Evolutionary conservation across 2,888 invertebrate genomes (phyloP).

Genomic region (Oeneis ivallda): DNA sequence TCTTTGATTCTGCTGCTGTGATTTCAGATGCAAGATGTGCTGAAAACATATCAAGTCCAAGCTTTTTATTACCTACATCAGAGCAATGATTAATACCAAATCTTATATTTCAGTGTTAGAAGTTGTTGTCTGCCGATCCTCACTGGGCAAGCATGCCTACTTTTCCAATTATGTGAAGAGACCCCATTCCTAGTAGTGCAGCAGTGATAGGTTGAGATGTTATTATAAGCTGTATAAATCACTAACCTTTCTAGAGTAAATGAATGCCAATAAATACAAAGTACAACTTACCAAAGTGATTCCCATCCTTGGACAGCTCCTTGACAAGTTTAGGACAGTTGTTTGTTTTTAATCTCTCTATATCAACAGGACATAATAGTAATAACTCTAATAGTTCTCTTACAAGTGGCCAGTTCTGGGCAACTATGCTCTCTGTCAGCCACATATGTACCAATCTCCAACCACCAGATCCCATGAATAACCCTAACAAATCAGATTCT

Average conservation of each 20-base stretch:
- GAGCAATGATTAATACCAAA: not conserved
- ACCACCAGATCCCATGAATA: conserved; percentile 95
- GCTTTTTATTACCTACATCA: not conserved
- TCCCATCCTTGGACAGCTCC: conserved; percentile 90
- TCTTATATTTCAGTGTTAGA: too few relatives aligned
- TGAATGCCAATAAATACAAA: not conserved
- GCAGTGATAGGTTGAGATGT: too few relatives aligned
- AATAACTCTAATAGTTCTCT: conserved; percentile 93
- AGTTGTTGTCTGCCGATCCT: too few relatives aligned
- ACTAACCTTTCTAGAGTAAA: too few relatives aligned
- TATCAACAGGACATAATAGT: conserved; percentile 93
- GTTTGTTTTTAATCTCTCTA: conserved; percentile 94
- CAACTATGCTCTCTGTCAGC: conserved; percentile 92
- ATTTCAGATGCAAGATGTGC: too few relatives aligned
- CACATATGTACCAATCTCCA: conserved; percentile 95
- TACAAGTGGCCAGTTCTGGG: conserved; percentile 93
- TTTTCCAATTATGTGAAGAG: too few relatives aligned
- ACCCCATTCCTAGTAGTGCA: too few relatives aligned
- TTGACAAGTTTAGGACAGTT: conserved; percentile 96
- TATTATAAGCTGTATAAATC: not conserved
- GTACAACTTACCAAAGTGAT: conserved; percentile 87
- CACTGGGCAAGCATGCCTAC: too few relatives aligned
- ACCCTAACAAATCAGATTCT: conserved; percentile 89
- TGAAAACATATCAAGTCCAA: too few relatives aligned
- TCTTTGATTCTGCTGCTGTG: too few relatives aligned